phyloP scores from a whole-genome alignment of 2,888 invertebrate species.

The Pocota personata region DNA sequence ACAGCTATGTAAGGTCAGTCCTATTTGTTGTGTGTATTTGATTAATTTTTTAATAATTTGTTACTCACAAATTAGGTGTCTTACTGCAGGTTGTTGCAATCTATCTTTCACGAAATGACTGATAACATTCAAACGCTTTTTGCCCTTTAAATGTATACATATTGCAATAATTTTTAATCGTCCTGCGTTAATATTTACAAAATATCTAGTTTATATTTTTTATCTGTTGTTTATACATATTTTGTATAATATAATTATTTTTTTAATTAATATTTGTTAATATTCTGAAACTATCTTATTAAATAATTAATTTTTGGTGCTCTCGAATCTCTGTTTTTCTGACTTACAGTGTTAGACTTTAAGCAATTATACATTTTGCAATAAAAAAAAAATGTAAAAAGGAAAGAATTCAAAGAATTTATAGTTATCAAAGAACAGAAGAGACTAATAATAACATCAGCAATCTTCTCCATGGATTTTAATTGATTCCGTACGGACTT shows the following conservation, averaged over 20 bases:
- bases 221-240: not conserved
- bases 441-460: slow-evolving; percentile 37
- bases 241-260: not conserved
- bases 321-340: slow-evolving; percentile 48
- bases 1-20: too few relatives aligned
- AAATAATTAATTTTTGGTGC: slow-evolving; percentile 29
- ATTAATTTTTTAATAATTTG: too few relatives aligned
- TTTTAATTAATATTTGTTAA: not conserved
- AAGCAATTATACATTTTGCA: slow-evolving; percentile 37
- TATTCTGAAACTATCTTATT: slow-evolving; percentile 11
- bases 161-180: not conserved
- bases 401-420: slow-evolving; percentile 24
- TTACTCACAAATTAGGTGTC: too few relatives aligned
- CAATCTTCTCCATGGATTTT: slow-evolving; percentile 67
- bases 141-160: not conserved
- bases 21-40: too few relatives aligned
- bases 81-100: too few relatives aligned
- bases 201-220: not conserved
- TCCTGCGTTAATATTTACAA: too few relatives aligned
- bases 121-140: not conserved
- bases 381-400: slow-evolving; percentile 21
- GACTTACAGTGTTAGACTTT: slow-evolving; percentile 57
- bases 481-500: slow-evolving; percentile 63
- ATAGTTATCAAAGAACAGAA: slow-evolving; percentile 30
- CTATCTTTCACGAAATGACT: too few relatives aligned